phyloP scores from a whole-genome alignment of 2,113 vertebrate genomes.

The Nothoprocta pentlandii region DNA sequence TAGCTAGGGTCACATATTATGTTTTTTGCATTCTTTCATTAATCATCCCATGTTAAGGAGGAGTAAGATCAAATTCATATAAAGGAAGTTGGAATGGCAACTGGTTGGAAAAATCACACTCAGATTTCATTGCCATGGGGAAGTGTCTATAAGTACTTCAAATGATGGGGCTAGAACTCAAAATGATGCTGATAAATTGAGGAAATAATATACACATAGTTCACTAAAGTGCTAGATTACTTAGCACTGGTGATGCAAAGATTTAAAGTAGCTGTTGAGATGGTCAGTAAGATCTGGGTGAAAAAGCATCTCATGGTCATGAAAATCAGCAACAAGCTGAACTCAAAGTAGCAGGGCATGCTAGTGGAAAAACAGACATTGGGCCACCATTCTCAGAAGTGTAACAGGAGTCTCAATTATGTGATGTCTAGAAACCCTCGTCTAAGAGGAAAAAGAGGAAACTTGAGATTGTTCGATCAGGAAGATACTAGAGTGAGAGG shows the following conservation, averaged over 20 bases:
- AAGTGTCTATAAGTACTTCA: not conserved
- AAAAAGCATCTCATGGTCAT: not conserved
- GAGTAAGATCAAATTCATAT: not conserved
- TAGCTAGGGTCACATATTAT: not conserved
- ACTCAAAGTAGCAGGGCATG: not conserved
- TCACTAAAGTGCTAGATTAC: not conserved
- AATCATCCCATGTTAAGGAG: not conserved
- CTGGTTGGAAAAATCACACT: not conserved
- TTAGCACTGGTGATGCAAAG: not conserved
- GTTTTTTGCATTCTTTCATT: not conserved
- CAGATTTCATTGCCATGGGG: not conserved
- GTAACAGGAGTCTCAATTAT: not conserved
- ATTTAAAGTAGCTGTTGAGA: not conserved
- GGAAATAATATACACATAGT: not conserved
- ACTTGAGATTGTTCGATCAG: not conserved
- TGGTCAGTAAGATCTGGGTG: not conserved
- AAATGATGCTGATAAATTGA: not conserved
- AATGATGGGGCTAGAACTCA: not conserved
- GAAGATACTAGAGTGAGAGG: not conserved
- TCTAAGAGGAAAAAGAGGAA: not conserved
- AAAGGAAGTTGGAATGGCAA: not conserved
- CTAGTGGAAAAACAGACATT: not conserved
- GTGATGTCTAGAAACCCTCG: not conserved
- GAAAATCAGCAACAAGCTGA: not conserved
- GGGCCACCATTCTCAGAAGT: not conserved